phyloP scores from a whole-genome alignment of 1,140 invertebrate species.

The Panagrolaimus sp. region DNA sequence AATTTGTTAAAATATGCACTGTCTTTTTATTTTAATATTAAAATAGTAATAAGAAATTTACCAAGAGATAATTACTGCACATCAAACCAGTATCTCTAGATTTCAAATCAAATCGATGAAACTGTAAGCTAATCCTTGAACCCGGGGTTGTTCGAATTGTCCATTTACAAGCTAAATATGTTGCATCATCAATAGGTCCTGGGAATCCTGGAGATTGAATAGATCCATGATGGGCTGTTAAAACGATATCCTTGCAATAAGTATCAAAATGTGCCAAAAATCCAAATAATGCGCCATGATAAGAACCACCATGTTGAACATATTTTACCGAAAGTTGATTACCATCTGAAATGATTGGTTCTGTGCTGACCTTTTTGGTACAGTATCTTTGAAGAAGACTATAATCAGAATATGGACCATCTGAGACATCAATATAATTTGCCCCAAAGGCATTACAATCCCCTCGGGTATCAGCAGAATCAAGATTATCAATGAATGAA shows the following conservation, averaged over 20 bases:
- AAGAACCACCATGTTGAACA: conserved; percentile 50
- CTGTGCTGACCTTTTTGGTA: conserved; percentile 33
- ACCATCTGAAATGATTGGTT: conserved; percentile 36
- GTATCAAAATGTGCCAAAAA: conserved; percentile 54
- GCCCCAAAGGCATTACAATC: conserved; percentile 46
- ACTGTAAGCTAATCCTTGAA: conserved; percentile 38
- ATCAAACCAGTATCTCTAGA: too few species aligned
- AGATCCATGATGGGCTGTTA: conserved; percentile 30
- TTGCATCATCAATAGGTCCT: not conserved
- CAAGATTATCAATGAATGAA: conserved; percentile 44
- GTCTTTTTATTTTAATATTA: too few species aligned
- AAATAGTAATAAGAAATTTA: too few species aligned
- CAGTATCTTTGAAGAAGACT: conserved; percentile 43
- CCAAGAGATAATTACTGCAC: too few species aligned
- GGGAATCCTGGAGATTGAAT: conserved; percentile 54
- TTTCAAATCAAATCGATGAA: conserved; percentile 48
- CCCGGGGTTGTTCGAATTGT: conserved; percentile 47
- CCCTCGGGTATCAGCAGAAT: conserved; percentile 48
- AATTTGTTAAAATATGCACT: too few species aligned
- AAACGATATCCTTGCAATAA: conserved; percentile 42
- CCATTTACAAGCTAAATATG: conserved; percentile 39
- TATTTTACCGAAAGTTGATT: conserved; percentile 50
- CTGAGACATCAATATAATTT: conserved; percentile 49
- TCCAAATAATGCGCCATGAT: conserved; percentile 47
- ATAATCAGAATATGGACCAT: conserved; percentile 23